Evolutionary conservation across 2,888 invertebrate genomes (phyloP).

Genomic region (Orthosia cruda): DNA sequence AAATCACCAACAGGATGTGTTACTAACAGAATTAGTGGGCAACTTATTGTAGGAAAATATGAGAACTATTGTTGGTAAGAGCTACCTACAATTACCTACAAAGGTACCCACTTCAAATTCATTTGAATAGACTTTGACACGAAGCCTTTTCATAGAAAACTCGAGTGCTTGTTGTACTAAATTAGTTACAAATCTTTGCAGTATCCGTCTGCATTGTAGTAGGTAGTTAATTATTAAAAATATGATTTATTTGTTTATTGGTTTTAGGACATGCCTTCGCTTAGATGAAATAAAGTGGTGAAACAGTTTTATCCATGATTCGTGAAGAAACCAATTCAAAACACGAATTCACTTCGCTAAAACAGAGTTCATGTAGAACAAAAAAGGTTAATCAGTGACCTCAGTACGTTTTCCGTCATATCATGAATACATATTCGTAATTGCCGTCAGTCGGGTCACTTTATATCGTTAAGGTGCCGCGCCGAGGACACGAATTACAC

Average conservation of each 20-base stretch:
- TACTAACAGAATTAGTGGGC: background rate
- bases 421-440: constrained; percentile 46
- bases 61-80: background rate
- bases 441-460: constrained; percentile 69
- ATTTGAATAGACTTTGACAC: constrained; percentile 3
- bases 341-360: background rate
- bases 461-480: constrained; percentile 76
- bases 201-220: background rate
- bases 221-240: no score
- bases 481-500: constrained; percentile 70
- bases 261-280: no score
- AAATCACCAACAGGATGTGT: background rate
- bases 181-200: constrained; percentile 9
- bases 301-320: no score
- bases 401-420: constrained; percentile 19
- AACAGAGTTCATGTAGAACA: background rate
- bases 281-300: no score
- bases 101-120: constrained; percentile 6
- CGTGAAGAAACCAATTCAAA: no score
- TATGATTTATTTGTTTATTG: no score
- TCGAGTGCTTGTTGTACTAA: constrained; percentile 5
- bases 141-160: background rate
- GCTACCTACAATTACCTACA: background rate
- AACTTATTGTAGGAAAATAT: background rate
- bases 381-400: constrained; percentile 1